Evolutionary conservation across 92 coral and sea anemone species (phyloP).

Genomic region (Zoanthus solanderi): DNA sequence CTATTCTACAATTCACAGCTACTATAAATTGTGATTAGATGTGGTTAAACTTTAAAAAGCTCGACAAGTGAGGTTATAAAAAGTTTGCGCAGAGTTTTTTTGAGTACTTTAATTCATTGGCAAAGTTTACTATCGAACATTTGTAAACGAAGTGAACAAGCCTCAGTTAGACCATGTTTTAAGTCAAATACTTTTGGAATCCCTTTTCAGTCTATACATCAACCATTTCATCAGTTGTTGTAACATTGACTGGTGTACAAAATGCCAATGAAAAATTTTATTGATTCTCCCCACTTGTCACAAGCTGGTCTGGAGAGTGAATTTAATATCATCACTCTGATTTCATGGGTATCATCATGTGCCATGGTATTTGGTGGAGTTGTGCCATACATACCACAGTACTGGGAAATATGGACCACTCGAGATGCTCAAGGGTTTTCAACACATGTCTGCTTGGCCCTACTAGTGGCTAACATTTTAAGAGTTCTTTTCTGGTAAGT

Average conservation of each 20-base stretch:
- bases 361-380: slow-evolving; percentile 98
- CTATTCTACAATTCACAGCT: too few species aligned
- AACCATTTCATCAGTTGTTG: not conserved
- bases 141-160: not conserved
- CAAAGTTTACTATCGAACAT: not conserved
- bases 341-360: slow-evolving; percentile 92
- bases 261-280: slow-evolving; percentile 45
- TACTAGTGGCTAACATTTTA: slow-evolving; percentile 91
- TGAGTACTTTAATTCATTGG: not conserved
- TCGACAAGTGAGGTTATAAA: too few species aligned
- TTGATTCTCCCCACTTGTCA: not conserved
- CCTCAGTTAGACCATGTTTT: not conserved
- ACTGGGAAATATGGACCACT: slow-evolving; percentile 87
- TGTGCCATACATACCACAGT: slow-evolving; percentile 95
- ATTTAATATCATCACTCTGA: slow-evolving; percentile 59
- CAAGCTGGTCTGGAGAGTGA: slow-evolving; percentile 57
- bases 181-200: not conserved
- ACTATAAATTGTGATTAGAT: too few species aligned
- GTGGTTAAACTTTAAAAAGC: too few species aligned
- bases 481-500: slow-evolving; percentile 97
- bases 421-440: slow-evolving; percentile 94
- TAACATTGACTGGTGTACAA: not conserved
- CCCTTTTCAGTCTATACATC: not conserved
- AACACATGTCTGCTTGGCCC: slow-evolving; percentile 91
- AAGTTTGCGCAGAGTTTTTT: too few species aligned